Conservation (phyloP, 2,113 vertebrate species). For the Aspidoscelis tigris region DNA sequence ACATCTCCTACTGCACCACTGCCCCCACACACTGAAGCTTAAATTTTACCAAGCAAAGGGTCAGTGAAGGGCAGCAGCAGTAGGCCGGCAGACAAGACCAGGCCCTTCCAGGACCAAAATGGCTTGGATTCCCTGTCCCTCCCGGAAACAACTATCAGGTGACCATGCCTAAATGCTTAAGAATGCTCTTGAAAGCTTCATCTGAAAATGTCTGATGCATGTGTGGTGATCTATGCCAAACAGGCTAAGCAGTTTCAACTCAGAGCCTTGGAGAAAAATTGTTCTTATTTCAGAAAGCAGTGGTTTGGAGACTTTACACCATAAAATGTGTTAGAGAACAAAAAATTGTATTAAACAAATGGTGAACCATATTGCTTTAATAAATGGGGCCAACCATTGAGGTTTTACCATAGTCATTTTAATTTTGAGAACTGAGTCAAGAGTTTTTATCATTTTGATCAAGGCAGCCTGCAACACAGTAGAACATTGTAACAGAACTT, state of each 20-base stretch:
- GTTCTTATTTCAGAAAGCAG: not conserved
- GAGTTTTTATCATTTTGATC: not conserved
- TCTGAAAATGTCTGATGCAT: not conserved
- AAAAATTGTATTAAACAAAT: not conserved
- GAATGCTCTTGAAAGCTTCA: not conserved
- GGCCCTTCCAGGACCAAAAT: too few relatives aligned
- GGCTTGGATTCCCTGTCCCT: too few relatives aligned
- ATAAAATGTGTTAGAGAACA: not conserved
- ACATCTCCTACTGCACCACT: too few relatives aligned
- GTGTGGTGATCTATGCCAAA: not conserved
- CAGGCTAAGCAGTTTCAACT: not conserved
- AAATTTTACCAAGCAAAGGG: too few relatives aligned
- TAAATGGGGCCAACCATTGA: not conserved
- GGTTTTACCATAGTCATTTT: not conserved
- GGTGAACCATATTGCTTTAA: not conserved
- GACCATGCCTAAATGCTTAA: not conserved
- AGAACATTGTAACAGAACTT: not conserved
- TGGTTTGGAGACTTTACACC: not conserved
- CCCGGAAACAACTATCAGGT: too few relatives aligned
- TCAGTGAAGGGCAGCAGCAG: too few relatives aligned
- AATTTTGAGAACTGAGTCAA: not conserved
- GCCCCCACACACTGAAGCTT: too few relatives aligned
- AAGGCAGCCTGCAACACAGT: not conserved
- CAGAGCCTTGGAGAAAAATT: not conserved
- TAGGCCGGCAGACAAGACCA: too few relatives aligned